These are phyloP conservation scores for Tinea pellionella DNA, from an alignment of 2,888 invertebrate genomes.

Conservation along the genomic window DNA sequence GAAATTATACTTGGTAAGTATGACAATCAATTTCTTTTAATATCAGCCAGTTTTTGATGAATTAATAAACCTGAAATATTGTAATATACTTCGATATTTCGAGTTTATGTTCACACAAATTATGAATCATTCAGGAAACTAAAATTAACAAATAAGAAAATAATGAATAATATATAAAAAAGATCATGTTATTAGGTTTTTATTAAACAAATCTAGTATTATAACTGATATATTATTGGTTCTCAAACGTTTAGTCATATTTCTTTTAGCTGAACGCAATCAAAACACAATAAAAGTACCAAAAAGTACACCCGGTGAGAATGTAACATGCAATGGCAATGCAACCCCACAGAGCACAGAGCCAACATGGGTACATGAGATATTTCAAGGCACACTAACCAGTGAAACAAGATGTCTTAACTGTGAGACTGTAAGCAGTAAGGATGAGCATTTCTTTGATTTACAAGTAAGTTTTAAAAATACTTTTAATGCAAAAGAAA, in stretches of 20 bases:
- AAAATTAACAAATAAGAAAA: too few species aligned
- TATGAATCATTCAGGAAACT: too few species aligned
- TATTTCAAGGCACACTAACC: slow-evolving; percentile 99
- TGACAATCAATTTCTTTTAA: background rate
- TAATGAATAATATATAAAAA: too few species aligned
- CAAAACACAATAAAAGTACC: slow-evolving; percentile 74
- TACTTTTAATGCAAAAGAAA: too few species aligned
- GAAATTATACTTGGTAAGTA: slow-evolving; percentile 93
- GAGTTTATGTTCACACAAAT: too few species aligned
- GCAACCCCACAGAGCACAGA: slow-evolving; percentile 72
- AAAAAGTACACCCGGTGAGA: slow-evolving; percentile 58
- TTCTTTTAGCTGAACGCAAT: slow-evolving; percentile 75
- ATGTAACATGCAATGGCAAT: slow-evolving; percentile 49
- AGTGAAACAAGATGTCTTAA: slow-evolving; percentile 99
- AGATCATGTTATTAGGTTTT: too few species aligned
- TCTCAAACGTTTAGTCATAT: too few species aligned
- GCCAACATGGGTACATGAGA: slow-evolving; percentile 99
- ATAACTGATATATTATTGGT: too few species aligned
- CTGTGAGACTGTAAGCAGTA: slow-evolving; percentile 99
- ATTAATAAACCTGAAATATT: background rate
- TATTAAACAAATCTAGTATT: too few species aligned
- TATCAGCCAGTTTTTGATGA: background rate
- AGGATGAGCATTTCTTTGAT: slow-evolving; percentile 99
- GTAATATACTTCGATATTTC: too few species aligned
- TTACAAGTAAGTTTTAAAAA: slow-evolving; percentile 73